phyloP scores from a whole-genome alignment of 1,140 invertebrate species.

The Vanessa tameamea region DNA sequence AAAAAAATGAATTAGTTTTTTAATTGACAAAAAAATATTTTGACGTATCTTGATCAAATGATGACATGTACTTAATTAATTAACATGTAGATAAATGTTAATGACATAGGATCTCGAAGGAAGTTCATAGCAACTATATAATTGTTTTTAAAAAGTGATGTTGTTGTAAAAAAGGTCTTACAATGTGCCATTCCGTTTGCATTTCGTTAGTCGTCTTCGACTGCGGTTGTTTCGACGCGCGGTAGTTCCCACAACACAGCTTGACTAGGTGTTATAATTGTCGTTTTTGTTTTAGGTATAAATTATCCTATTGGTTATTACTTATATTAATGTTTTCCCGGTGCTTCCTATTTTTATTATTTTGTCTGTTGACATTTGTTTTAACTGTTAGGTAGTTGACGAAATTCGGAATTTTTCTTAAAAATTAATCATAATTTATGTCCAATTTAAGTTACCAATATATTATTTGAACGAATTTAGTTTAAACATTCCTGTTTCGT shows the following conservation, averaged over 20 bases:
- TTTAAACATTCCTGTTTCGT: constrained; percentile 79
- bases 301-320: constrained; percentile 55
- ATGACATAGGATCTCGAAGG: constrained; percentile 2
- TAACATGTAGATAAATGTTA: constrained; percentile 24
- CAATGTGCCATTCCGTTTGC: constrained; percentile 18
- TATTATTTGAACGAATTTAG: constrained; percentile 79
- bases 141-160: constrained; percentile 7
- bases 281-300: constrained; percentile 65
- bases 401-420: constrained; percentile 59
- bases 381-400: constrained; percentile 70
- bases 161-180: constrained; percentile 13
- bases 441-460: constrained; percentile 76
- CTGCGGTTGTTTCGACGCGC: neutral
- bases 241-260: neutral
- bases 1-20: neutral
- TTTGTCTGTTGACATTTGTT: constrained; percentile 76
- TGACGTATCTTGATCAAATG: neutral
- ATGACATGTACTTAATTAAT: constrained; percentile 22
- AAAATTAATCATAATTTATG: constrained; percentile 63
- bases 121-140: constrained; percentile 14
- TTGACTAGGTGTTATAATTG: constrained; percentile 39
- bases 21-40: neutral
- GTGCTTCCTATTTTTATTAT: constrained; percentile 75
- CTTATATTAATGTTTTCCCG: constrained; percentile 63
- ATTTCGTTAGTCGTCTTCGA: neutral